Evolutionary conservation across 64 coral and sea anemone species (phyloP), one percentile per base, ranked within the genome.

Genomic region (Montipora foliosa): DNA sequence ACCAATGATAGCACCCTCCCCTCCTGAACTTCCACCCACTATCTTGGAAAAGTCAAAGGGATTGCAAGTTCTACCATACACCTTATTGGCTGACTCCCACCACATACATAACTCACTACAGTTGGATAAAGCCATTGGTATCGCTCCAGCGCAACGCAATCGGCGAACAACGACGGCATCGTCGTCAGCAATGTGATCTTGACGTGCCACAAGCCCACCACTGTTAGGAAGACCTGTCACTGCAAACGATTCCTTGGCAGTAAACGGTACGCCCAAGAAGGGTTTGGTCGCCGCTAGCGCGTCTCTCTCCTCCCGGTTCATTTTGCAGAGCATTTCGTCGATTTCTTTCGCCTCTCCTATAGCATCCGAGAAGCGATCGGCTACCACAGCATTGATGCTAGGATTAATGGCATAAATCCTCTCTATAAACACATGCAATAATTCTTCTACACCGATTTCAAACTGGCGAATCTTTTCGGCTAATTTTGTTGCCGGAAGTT

Each of bases 31-130:
- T 47, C 94, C 96, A 69, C 96, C 96, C 3, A 88, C 96, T 22
- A 95, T 98, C 61, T 91, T 90, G n/a, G 77, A 88, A 5, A 76
- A 71, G 86, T 98, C 76, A 80, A 90, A 98, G 5, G 96, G 96
- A 85, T 98, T 98, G 53, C 87, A 88, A 8, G 94, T 90, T 51
- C 94, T 88, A 44, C 96, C 96, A 91, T 98, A 98, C 8, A 98
- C 94, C 20, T 94, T 49, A 44, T 98, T 98, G 3, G 96, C 87
- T 3, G 96, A 92, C 60, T 98, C 96, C 96, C 96, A 98, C 96
- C 96, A 98, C 96, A 98, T 98, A 48, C 96, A 98, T 17, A 98
- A 68, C 22, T 98, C 96, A 84, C 94, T 95, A 70, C 94, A 95
- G 78, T 98, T 98, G 0, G 96, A 93, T 9, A 95, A 67, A 14